Percentiles rank a stretch among this genome's conserved stretches.
Conservation (phyloP, 2,888 invertebrate species). For the Serrognathus titanus region DNA sequence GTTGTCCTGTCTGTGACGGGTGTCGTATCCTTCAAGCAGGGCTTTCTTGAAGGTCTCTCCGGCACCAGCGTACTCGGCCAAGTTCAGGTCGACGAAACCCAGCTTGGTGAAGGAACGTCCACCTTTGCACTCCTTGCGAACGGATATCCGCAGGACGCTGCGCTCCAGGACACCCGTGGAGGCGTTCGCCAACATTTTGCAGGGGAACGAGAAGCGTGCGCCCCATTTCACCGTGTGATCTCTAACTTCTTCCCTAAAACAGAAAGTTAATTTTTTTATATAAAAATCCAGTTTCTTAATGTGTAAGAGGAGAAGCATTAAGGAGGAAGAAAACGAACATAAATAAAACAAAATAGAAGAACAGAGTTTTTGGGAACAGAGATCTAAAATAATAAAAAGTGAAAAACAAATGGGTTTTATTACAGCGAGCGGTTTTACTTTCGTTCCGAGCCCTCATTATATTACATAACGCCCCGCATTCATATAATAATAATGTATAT, state of each 20-base stretch:
- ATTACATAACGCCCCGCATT: too few relatives aligned
- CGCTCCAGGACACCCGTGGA: slow-evolving; percentile 93
- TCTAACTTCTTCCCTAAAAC: slow-evolving; percentile 83
- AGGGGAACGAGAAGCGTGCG: slow-evolving; percentile 85
- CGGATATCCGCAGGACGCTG: slow-evolving; percentile 89
- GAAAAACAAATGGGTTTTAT: too few relatives aligned
- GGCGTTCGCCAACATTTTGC: slow-evolving; percentile 96
- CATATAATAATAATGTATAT: too few relatives aligned
- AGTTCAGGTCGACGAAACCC: slow-evolving; percentile 95
- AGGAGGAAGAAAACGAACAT: too few relatives aligned
- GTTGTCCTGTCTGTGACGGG: slow-evolving; percentile 90
- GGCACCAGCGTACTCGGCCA: slow-evolving; percentile 94
- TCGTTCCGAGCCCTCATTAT: too few relatives aligned
- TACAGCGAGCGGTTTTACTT: too few relatives aligned
- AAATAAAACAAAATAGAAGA: too few relatives aligned
- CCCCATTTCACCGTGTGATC: slow-evolving; percentile 94
- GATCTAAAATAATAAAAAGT: too few relatives aligned
- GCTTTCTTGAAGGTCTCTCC: slow-evolving; percentile 83
- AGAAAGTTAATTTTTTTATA: too few relatives aligned
- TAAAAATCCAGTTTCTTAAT: too few relatives aligned
- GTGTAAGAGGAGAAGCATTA: too few relatives aligned
- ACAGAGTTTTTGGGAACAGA: too few relatives aligned
- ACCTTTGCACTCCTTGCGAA: slow-evolving; percentile 85
- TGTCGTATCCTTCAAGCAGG: slow-evolving; percentile 93
- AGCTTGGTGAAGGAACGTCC: slow-evolving; percentile 91